These are phyloP conservation scores for Cossypha heuglini DNA, from an alignment of 2,797 vertebrate genomes.

Conservation along the genomic window DNA sequence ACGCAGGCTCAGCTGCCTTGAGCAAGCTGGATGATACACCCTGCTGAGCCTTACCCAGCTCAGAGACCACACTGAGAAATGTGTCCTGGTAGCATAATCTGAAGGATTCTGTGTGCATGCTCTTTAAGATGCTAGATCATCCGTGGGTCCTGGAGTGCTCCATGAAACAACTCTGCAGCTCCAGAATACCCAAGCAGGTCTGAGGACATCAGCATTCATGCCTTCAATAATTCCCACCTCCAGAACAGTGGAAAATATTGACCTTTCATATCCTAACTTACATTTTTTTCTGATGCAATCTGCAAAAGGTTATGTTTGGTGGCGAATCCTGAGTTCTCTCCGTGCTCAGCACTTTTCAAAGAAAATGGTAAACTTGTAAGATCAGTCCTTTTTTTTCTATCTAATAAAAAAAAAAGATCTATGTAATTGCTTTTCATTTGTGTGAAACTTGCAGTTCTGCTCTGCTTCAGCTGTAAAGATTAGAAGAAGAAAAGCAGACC, in stretches of 20 bases:
- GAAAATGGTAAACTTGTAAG: not conserved
- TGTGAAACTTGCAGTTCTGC: constrained; percentile 10
- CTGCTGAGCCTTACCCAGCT: not conserved
- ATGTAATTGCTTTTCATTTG: constrained; percentile 19
- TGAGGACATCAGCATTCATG: not conserved
- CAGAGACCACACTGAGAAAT: not conserved
- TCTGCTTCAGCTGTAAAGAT: constrained; percentile 19
- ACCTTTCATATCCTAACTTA: not conserved
- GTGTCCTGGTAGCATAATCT: not conserved
- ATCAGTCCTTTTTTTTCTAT: not conserved
- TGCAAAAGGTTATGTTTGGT: not conserved
- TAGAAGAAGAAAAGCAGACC: not conserved
- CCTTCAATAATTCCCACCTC: not conserved
- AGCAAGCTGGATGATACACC: not conserved
- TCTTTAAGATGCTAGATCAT: not conserved
- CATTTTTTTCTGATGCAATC: not conserved
- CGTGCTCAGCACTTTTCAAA: not conserved
- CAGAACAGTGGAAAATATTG: not conserved
- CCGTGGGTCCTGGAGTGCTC: not conserved
- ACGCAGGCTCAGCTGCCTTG: not conserved
- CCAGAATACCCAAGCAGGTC: not conserved
- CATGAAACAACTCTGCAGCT: not conserved
- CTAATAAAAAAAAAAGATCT: not conserved
- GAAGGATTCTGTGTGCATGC: not conserved
- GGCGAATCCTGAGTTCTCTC: not conserved